Evolutionary conservation across 2,113 vertebrate species (phyloP), one percentile per base, ranked within the genome.

Genomic region (Nibea coibor): DNA sequence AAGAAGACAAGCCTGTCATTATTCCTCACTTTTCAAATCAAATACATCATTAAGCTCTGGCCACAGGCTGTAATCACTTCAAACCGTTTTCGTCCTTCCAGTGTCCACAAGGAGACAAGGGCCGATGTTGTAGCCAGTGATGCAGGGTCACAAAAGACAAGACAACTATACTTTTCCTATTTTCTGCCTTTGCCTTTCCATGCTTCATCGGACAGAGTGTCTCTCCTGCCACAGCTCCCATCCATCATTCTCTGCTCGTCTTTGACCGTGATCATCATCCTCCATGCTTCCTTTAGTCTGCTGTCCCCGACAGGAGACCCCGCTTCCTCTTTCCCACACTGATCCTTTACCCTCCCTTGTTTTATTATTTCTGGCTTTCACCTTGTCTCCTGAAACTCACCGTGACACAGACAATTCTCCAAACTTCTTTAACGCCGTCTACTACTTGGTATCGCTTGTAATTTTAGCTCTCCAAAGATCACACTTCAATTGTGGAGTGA

Each of bases 221-320:
- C 16, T 85, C 70, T 66, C 45, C 75, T 81, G 72, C 63, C 86
- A 67, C 58, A 57, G 77, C 75, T 69, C 78, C 58, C 85, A 93
- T 92, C 90, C 86, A 91, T 93, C 91, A 91, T 89, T 56, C 78
- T 78, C 74, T 35, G 67, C 75, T 75, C 39, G 35, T 88, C 74
- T 85, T 35, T 80, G 67, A 84, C 75, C 65, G 19, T 53, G 69
- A 75, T 86, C 83, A 77, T 85, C 78, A 17, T 70, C 83, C 66
- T 78, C 85, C 57, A 20, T 58, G 74, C 72, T 72, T 79, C 48
- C 57, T 78, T 65, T 70, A 66, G 53, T 81, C 75, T 68, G 59
- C 42, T 35, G 66, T 62, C 57, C 54, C 69, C 19, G 4, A 73
- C 1, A 71, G 50, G 54, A 69, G 77, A 83, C 51, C 54, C 43